Evolutionary conservation across 1,140 invertebrate genomes (phyloP).

Genomic region (Eueides isabella): DNA sequence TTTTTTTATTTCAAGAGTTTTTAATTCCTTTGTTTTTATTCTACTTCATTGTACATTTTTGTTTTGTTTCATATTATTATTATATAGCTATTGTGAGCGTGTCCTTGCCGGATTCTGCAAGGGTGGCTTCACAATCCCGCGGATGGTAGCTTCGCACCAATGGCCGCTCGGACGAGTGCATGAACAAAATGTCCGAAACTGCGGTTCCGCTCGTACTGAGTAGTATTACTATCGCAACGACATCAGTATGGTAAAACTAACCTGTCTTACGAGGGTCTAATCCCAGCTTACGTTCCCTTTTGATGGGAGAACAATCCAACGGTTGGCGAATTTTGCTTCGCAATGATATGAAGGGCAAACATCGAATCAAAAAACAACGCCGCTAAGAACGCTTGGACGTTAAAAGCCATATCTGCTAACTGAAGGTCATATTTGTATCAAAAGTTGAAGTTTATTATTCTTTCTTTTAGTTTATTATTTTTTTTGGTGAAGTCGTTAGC

Average conservation of each 20-base stretch:
- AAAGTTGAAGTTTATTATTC: no score
- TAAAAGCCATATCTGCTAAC: no score
- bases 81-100: no score
- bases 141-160: conserved; percentile 91
- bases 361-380: no score
- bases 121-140: conserved; percentile 90
- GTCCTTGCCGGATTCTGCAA: conserved; percentile 84
- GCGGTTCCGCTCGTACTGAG: conserved; percentile 86
- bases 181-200: conserved; percentile 89
- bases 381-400: no score
- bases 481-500: no score
- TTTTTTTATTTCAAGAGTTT: no score
- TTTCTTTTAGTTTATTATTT: no score
- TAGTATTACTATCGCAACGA: conserved; percentile 83
- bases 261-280: conserved; percentile 91
- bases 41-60: no score
- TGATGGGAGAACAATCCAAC: conserved; percentile 92
- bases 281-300: conserved; percentile 90
- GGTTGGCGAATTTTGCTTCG: conserved; percentile 92
- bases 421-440: no score
- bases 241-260: conserved; percentile 87
- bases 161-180: conserved; percentile 86
- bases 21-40: no score
- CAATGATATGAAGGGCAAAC: conserved; percentile 94
- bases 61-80: no score